A percentile compares a stretch with the other conserved stretches of the same genome.
phyloP scores from a whole-genome alignment of 2,113 vertebrate genomes.

The Dinomys branickii region DNA sequence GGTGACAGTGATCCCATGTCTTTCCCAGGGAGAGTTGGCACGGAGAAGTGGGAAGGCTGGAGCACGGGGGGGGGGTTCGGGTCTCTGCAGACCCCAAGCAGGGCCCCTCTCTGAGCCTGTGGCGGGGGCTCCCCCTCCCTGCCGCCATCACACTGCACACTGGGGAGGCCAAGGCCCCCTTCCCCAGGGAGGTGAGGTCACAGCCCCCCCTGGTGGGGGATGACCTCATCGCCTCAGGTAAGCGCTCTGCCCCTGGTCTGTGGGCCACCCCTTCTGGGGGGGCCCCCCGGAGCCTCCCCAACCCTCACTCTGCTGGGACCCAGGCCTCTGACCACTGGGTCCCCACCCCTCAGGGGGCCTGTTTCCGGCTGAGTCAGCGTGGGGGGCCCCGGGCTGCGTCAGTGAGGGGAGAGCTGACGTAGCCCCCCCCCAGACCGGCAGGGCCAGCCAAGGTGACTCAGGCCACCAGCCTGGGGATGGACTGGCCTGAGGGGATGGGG shows the following conservation, averaged over 20 bases:
- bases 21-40: not conserved
- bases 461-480: conserved; percentile 74
- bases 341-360: conserved; percentile 77
- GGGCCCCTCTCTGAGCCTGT: not conserved
- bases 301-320: conserved; percentile 38
- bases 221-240: conserved; percentile 79
- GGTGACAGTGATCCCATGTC: not conserved
- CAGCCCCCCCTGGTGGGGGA: conserved; percentile 72
- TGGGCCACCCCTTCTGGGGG: conserved; percentile 40
- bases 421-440: conserved; percentile 43
- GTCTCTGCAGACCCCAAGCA: not conserved
- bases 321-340: conserved; percentile 72
- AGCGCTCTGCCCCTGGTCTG: not conserved
- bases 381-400: conserved; percentile 79
- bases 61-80: not conserved
- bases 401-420: conserved; percentile 78
- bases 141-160: not conserved
- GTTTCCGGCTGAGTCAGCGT: conserved; percentile 82
- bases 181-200: conserved; percentile 77
- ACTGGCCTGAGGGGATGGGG: conserved; percentile 22
- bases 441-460: conserved; percentile 81
- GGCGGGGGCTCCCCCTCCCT: not conserved
- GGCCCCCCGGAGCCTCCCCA: conserved; percentile 62
- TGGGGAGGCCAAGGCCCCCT: not conserved
- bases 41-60: rapidly evolving